phyloP scores from a whole-genome alignment of 2,888 invertebrate species.

The Sesamia inferens region DNA sequence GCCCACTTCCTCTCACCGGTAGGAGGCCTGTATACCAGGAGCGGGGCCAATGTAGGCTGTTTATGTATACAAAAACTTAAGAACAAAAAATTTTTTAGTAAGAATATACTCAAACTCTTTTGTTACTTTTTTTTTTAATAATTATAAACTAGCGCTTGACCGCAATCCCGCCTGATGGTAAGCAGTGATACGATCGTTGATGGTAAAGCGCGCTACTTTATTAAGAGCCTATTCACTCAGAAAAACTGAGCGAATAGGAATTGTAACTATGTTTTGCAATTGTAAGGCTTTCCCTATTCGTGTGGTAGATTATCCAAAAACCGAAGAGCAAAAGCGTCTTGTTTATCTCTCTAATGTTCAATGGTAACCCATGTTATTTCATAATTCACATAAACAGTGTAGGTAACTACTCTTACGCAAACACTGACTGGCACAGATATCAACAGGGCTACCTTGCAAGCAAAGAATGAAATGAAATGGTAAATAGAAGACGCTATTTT shows the following conservation, averaged over 20 bases:
- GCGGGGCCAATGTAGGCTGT: too few relatives aligned
- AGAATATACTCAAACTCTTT: background rate
- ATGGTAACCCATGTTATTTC: slow-evolving; percentile 14
- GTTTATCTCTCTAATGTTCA: background rate
- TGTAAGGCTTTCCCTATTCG: background rate
- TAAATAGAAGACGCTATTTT: too few relatives aligned
- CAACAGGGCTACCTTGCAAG: slow-evolving; percentile 23
- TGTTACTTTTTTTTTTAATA: background rate
- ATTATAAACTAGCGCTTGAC: too few relatives aligned
- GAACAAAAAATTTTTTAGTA: background rate
- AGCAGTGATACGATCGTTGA: too few relatives aligned
- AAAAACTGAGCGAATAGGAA: too few relatives aligned
- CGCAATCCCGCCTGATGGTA: too few relatives aligned
- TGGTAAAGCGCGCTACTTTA: too few relatives aligned
- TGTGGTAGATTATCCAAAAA: background rate
- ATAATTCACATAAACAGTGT: slow-evolving; percentile 31
- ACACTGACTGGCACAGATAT: slow-evolving; percentile 2
- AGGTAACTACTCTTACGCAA: slow-evolving; percentile 27
- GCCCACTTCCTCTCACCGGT: too few relatives aligned
- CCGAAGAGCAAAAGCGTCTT: too few relatives aligned
- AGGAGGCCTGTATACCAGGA: too few relatives aligned
- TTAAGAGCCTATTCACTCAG: too few relatives aligned
- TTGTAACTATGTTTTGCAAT: background rate
- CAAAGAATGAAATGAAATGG: background rate
- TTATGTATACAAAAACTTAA: background rate